A percentile compares a stretch with the other conserved stretches of the same genome.
Conservation (phyloP, 2,888 invertebrate species). For the Agrochola lychnidis region DNA sequence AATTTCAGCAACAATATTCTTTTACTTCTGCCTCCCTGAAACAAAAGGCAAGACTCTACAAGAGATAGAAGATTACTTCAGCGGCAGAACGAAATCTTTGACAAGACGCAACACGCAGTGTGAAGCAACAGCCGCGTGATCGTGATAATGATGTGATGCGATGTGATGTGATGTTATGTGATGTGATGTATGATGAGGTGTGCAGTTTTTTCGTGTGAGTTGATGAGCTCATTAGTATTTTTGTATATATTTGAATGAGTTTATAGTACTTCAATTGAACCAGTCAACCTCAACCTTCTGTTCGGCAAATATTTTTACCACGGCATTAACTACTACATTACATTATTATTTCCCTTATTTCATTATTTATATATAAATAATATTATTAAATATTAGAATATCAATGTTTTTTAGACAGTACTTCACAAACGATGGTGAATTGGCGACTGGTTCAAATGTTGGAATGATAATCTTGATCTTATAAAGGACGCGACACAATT, state of each 20-base stretch:
- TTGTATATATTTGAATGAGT: background rate
- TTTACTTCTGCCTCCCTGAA: conserved; percentile 92
- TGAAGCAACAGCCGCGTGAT: conserved; percentile 70
- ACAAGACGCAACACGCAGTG: conserved; percentile 77
- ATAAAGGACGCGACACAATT: background rate
- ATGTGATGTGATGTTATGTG: background rate
- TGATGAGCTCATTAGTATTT: conserved; percentile 15
- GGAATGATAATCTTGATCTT: background rate
- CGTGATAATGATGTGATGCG: background rate
- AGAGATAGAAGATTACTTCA: conserved; percentile 93
- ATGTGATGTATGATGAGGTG: background rate
- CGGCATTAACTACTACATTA: background rate
- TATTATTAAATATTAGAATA: no score
- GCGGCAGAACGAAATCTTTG: conserved; percentile 90
- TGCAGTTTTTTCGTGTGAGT: conserved; percentile 20
- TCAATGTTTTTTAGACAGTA: background rate
- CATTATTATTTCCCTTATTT: no score
- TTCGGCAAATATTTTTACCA: background rate
- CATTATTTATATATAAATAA: no score
- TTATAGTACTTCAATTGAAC: background rate
- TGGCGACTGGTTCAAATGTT: background rate
- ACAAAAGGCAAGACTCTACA: conserved; percentile 93
- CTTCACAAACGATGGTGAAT: background rate
- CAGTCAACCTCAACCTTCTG: background rate
- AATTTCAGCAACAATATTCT: conserved; percentile 90